These are phyloP conservation scores for Rhabdomys pumilio DNA, from an alignment of 2,797 vertebrate species.

Conservation along the genomic window DNA sequence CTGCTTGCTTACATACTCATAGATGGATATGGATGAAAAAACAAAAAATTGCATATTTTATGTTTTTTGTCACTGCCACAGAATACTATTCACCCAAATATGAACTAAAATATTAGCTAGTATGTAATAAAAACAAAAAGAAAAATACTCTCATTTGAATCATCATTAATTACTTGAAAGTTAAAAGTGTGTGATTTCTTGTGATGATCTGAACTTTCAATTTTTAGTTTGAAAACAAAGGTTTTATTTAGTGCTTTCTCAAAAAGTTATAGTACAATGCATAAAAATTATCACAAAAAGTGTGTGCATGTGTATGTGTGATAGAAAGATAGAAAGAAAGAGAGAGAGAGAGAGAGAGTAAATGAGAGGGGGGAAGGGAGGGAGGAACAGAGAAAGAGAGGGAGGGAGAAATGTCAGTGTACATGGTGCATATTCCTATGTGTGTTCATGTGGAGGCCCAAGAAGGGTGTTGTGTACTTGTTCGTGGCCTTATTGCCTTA, in stretches of 20 bases:
- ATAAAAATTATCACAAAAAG: slow-evolving; percentile 7
- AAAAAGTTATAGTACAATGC: slow-evolving; percentile 2
- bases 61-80: slow-evolving; percentile 52
- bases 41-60: slow-evolving; percentile 50
- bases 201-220: not conserved
- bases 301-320: not conserved
- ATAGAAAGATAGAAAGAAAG: not conserved
- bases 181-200: slow-evolving; percentile 35
- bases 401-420: not conserved
- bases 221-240: slow-evolving; percentile 64
- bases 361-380: not conserved
- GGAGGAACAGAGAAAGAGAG: not conserved
- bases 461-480: not conserved
- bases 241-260: slow-evolving; percentile 31
- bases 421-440: too few relatives aligned
- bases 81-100: slow-evolving; percentile 72
- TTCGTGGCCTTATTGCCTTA: not conserved
- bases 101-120: slow-evolving; percentile 72
- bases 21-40: slow-evolving; percentile 30
- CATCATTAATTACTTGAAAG: slow-evolving; percentile 55
- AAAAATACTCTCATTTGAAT: slow-evolving; percentile 77
- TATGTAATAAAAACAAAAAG: not conserved
- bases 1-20: slow-evolving; percentile 42
- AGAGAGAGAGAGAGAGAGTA: not conserved
- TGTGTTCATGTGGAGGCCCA: not conserved